Evolutionary conservation across 2,113 vertebrate genomes (phyloP), one percentile per base, ranked within the genome.

Genomic region (Neodon shergylaensis): DNA sequence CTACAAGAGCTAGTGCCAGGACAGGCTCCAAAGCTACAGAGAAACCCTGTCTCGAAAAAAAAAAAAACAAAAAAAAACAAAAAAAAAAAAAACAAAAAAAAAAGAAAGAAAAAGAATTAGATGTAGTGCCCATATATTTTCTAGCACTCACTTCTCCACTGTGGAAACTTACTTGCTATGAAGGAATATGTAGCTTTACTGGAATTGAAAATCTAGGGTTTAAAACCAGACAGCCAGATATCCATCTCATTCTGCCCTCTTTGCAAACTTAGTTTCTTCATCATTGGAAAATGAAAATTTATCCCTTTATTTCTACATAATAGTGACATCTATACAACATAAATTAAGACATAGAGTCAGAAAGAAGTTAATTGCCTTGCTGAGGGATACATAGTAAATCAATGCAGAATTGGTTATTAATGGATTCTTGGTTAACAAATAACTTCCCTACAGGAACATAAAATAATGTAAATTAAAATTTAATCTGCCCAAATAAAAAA

Each of bases 301-400:
- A 96, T 87, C 90, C 24, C 76, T 44, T 72, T 73, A 79, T 44
- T 72, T 73, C 89, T 96, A 44, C n/a, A 94, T 89, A 92, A 94
- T n/a, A 92, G 68, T 91, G 86, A 66, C 78, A 93, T 33, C 22
- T 63, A 21, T 14, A 76, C 22, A 9, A 84, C 74, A 94, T 77
- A 97, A 94, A 90, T 92, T 92, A 95, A 94, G 79, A 98, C 90
- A 90, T 3, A 89, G 65, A 92, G 70, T 95, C 31, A 96, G 76
- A 96, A 91, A 89, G 74, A 96, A 91, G 49, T 92, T 91, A 97
- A 95, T 92, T 96, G 92, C 54, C 42, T 97, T 94, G 79, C 42
- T 96, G 87, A 88, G n/a, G 78, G 76, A 79, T 26, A 96, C 44
- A 92, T 1, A 90, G 68, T 95, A 94, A 97, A 96, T 97, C 97